A percentile compares a stretch with the other conserved stretches of the same genome.
Conservation (phyloP, 2,888 invertebrate species). For the Drosophila demipolita region DNA sequence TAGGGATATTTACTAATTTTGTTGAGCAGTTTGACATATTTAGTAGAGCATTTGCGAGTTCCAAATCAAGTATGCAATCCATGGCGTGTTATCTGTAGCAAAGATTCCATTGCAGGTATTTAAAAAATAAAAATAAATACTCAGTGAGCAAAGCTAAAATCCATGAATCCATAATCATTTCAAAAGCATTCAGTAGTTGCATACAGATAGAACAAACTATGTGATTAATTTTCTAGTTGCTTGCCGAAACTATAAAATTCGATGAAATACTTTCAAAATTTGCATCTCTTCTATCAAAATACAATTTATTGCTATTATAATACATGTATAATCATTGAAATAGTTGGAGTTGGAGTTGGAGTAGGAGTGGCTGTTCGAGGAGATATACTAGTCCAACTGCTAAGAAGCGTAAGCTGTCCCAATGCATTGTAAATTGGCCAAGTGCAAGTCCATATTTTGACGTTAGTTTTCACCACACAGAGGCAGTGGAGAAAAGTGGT, state of each 20-base stretch:
- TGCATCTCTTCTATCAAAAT: neutral
- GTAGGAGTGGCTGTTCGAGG: no score
- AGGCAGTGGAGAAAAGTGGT: constrained; percentile 70
- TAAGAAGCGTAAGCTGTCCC: constrained; percentile 18
- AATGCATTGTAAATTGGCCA: constrained; percentile 26
- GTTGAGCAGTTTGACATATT: neutral
- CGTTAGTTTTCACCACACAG: constrained; percentile 68
- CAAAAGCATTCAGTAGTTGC: neutral
- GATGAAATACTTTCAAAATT: neutral
- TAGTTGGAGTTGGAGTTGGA: neutral
- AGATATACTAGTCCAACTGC: constrained; percentile 9
- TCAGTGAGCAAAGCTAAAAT: neutral
- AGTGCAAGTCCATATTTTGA: constrained; percentile 56
- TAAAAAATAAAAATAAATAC: neutral
- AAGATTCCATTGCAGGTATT: neutral
- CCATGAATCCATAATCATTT: neutral
- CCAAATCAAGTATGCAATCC: neutral
- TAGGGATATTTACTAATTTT: neutral
- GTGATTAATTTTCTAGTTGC: neutral
- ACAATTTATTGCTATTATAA: neutral
- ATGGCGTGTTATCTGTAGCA: neutral
- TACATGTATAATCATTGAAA: neutral
- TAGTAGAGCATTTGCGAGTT: neutral
- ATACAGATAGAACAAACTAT: neutral
- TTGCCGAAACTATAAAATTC: neutral